Evolutionary conservation across 1,140 invertebrate species (phyloP).

Genomic region (Hycleus cichorii): DNA sequence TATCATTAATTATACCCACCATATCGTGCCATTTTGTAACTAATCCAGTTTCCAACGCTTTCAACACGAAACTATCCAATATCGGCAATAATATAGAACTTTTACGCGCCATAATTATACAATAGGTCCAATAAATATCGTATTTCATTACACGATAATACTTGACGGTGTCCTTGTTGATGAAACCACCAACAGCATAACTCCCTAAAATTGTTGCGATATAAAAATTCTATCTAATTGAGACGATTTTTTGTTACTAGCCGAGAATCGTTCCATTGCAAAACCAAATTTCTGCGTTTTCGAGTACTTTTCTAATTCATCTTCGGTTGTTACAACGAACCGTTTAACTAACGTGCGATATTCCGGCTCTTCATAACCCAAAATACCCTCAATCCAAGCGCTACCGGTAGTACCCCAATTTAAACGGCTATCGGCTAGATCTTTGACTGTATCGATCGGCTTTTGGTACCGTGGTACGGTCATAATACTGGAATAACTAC

Average conservation of each 20-base stretch:
- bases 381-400: conserved; percentile 28
- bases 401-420: conserved; percentile 24
- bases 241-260: conserved; percentile 10
- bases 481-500: conserved; percentile 47
- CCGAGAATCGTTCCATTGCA: conserved; percentile 25
- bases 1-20: conserved; percentile 13
- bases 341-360: conserved; percentile 18
- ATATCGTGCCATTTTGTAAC: conserved; percentile 33
- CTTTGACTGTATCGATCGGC: conserved; percentile 26
- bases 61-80: conserved; percentile 29
- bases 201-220: conserved; percentile 21
- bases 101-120: conserved; percentile 49
- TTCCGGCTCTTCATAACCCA: conserved; percentile 16
- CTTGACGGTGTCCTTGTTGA: conserved; percentile 44
- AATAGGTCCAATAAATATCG: conserved; percentile 51
- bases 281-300: conserved; percentile 22
- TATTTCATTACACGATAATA: conserved; percentile 47
- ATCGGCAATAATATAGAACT: conserved; percentile 42
- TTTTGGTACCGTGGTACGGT: conserved; percentile 44
- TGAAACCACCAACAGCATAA: conserved; percentile 50
- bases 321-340: conserved; percentile 20
- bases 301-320: conserved; percentile 15
- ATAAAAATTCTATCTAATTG: neutral
- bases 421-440: conserved; percentile 25
- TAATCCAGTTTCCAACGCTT: conserved; percentile 33